Conservation (phyloP, 1,140 invertebrate genomes). For the Conus betulinus region DNA sequence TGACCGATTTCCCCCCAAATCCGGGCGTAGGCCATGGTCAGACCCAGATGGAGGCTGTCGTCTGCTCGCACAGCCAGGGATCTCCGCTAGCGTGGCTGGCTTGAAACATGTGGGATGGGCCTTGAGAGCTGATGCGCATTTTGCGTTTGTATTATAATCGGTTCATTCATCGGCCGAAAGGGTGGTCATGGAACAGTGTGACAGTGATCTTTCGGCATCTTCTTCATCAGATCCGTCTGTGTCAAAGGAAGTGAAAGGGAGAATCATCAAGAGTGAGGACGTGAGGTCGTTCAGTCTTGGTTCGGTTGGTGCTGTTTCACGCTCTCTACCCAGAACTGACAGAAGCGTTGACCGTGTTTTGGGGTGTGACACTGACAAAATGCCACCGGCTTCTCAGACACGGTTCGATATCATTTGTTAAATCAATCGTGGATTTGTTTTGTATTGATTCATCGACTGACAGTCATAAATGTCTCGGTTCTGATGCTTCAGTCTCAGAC, state of each 20-base stretch:
- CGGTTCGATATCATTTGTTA: not conserved
- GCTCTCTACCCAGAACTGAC: too few species aligned
- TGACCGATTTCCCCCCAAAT: not conserved
- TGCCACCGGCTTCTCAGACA: constrained; percentile 1
- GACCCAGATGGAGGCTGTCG: not conserved
- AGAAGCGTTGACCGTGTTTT: not conserved
- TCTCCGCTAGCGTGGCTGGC: not conserved
- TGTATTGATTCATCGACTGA: too few species aligned
- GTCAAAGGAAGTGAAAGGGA: not conserved
- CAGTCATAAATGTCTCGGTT: too few species aligned
- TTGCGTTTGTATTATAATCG: not conserved
- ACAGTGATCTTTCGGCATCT: not conserved
- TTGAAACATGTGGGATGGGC: not conserved
- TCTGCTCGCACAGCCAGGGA: not conserved
- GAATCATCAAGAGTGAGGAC: not conserved
- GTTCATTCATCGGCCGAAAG: not conserved
- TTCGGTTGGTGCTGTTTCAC: not conserved
- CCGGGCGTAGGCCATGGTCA: not conserved
- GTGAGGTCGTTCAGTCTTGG: not conserved
- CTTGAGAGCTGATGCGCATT: not conserved
- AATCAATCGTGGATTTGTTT: too few species aligned
- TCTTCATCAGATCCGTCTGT: not conserved
- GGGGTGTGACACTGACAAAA: not conserved
- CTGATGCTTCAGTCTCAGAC: too few species aligned
- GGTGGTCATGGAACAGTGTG: not conserved